Evolutionary conservation across 2,113 vertebrate genomes (phyloP).

Genomic region (Dicerorhinus sumatrensis): DNA sequence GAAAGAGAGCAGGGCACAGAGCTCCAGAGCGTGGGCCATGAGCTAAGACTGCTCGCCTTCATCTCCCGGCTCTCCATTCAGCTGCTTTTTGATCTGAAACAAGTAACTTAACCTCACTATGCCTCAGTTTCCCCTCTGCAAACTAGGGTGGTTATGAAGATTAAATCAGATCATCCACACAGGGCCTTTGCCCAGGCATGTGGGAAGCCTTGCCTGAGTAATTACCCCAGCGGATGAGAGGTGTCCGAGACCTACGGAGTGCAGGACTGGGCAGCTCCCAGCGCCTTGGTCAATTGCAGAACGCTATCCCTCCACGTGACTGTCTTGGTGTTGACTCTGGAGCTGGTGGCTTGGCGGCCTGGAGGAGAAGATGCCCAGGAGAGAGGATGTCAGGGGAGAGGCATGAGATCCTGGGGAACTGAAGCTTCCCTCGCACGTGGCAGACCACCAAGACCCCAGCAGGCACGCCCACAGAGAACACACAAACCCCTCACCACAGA

Average conservation of each 20-base stretch:
- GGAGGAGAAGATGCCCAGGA: not conserved
- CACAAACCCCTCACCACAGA: not conserved
- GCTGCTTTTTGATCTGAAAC: not conserved
- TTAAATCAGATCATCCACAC: not conserved
- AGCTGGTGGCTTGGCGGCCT: not conserved
- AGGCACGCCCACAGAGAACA: not conserved
- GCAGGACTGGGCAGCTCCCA: not conserved
- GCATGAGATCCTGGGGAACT: not conserved
- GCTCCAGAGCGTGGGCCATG: not conserved
- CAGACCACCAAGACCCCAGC: not conserved
- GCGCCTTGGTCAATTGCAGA: not conserved
- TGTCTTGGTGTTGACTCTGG: not conserved
- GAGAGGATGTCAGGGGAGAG: not conserved
- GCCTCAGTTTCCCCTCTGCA: not conserved
- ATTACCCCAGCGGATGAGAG: not conserved
- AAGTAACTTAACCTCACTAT: not conserved
- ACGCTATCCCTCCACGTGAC: rapidly evolving
- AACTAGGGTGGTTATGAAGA: not conserved
- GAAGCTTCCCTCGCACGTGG: not conserved
- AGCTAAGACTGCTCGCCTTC: not conserved
- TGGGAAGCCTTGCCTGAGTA: not conserved
- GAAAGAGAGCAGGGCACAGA: rapidly evolving
- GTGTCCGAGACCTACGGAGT: not conserved
- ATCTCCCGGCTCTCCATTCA: not conserved
- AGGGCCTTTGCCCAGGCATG: not conserved